These are phyloP conservation scores for Sandelia bainsii DNA, from an alignment of 2,797 vertebrate species.

Conservation along the genomic window DNA sequence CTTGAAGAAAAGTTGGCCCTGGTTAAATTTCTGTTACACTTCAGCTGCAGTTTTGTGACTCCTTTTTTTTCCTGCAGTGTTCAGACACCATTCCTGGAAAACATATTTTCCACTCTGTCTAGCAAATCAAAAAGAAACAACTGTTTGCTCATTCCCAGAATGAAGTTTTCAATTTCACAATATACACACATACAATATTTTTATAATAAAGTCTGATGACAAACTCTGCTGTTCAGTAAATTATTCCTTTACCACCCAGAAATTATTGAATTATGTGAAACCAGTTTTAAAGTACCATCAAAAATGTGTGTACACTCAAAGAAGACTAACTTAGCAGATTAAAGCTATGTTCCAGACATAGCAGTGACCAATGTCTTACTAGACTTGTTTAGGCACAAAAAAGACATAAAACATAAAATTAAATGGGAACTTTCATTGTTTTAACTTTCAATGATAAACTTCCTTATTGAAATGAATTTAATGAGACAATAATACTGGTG, in stretches of 20 bases:
- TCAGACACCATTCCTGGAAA: conserved; percentile 18
- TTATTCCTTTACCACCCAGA: not conserved
- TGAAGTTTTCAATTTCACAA: conserved; percentile 6
- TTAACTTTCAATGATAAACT: not conserved
- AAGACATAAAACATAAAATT: not conserved
- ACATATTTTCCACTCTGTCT: conserved; percentile 1
- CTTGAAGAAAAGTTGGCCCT: not conserved
- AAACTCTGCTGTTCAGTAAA: not conserved
- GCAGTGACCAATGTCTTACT: not conserved
- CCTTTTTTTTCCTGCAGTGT: not conserved
- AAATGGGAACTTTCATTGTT: not conserved
- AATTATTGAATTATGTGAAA: not conserved
- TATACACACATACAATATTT: not conserved
- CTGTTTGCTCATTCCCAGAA: not conserved
- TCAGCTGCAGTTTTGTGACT: conserved; percentile 9
- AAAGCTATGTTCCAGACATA: not conserved
- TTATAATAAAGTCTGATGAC: not conserved
- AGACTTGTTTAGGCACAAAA: not conserved
- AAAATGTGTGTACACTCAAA: not conserved
- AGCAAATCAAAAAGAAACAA: not conserved
- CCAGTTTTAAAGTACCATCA: not conserved
- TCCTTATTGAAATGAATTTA: not conserved
- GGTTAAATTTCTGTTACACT: conserved; percentile 6
- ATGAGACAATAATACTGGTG: not conserved
- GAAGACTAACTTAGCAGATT: too few species aligned